Base-by-base conservation (phyloP, 1,140 invertebrate genomes). In the Stegodyphus dumicola region DNA sequence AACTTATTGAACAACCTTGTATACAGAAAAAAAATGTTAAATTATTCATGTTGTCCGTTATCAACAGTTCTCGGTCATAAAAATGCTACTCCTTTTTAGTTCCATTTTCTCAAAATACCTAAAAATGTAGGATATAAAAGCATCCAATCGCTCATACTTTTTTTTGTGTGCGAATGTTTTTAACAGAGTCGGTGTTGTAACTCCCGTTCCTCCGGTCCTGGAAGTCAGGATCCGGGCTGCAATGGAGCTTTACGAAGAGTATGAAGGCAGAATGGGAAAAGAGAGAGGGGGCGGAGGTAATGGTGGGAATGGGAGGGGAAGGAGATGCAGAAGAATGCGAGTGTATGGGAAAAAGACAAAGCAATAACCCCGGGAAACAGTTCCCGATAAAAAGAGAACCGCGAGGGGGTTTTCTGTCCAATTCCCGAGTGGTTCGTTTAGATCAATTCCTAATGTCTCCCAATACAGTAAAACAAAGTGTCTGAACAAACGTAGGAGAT, bases 311-410 rank as follows among this genome's bases (percentile, higher is more conserved):
- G 15, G 66, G 15, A 9, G 15, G 9, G 56, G 56, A 60, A 69
- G 18, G 66, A 33, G 33, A 33, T 33, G 33, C 33, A 33, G 33
- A 33, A 33, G 33, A 69, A 69, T 69, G 66, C 18, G 4, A 6
- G 66, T 69, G 18, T 18, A 69, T 18, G 66, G 18, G 66, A 69
- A 69, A 69, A 69, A 69, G 66, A 15, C 18, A 69, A 18, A 69
- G 66, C 66, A 69, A 69, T 69, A 69, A 69, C 66, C 66, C 18
- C 15, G 66, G 66, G 66, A 69, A 18, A 18, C 15, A 17, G 18
- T 69, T 69, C 18, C 66, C 6, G 66, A 69, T 69, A 69, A 69
- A 69, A 60, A 60, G 56, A 9, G 56, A 5, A 9, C 9, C 56
- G 9, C 4, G 9, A 60, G 15, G 56, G 56, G 56, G 56, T 60